Percentiles rank a stretch among this genome's conserved stretches.
Evolutionary conservation across 2,888 invertebrate species (phyloP).

Genomic region (Sussaba pulchella): DNA sequence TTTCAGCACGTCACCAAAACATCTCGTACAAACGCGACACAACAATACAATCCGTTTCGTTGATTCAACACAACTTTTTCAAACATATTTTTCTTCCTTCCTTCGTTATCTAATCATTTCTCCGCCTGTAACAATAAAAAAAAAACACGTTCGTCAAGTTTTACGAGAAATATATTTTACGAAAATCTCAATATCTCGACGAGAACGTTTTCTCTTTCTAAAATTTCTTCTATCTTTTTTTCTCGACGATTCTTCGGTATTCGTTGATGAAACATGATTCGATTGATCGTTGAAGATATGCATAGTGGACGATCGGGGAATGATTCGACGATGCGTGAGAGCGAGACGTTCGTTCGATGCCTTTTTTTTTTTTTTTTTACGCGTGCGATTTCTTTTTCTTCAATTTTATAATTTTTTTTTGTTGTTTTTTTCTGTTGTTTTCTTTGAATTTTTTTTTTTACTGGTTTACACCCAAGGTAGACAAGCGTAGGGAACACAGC

Average conservation of each 20-base stretch:
- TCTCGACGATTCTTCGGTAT: neutral
- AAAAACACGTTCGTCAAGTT: neutral
- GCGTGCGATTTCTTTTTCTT: slow-evolving; percentile 30
- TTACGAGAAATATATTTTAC: slow-evolving; percentile 18
- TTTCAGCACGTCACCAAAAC: neutral
- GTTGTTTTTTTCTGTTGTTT: slow-evolving; percentile 10
- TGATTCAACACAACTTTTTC: slow-evolving; percentile 18
- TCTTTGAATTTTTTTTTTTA: slow-evolving; percentile 27
- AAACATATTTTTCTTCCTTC: neutral
- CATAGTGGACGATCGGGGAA: neutral
- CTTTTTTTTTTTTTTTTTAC: slow-evolving; percentile 57
- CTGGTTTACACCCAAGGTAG: slow-evolving; percentile 81
- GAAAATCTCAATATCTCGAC: slow-evolving; percentile 21
- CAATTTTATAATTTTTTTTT: slow-evolving; percentile 10
- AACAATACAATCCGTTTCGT: slow-evolving; percentile 5
- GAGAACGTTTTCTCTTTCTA: too few species aligned
- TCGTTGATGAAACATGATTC: slow-evolving; percentile 37
- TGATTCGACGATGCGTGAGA: slow-evolving; percentile 46
- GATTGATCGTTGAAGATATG: slow-evolving; percentile 28
- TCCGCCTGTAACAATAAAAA: slow-evolving; percentile 1
- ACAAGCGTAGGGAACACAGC: slow-evolving; percentile 81
- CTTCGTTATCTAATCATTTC: neutral
- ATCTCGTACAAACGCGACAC: slow-evolving; percentile 41
- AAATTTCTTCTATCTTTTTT: too few species aligned
- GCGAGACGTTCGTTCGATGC: slow-evolving; percentile 67